Evolutionary conservation across 2,113 vertebrate species (phyloP).

Genomic region (Lucifuga dentata): DNA sequence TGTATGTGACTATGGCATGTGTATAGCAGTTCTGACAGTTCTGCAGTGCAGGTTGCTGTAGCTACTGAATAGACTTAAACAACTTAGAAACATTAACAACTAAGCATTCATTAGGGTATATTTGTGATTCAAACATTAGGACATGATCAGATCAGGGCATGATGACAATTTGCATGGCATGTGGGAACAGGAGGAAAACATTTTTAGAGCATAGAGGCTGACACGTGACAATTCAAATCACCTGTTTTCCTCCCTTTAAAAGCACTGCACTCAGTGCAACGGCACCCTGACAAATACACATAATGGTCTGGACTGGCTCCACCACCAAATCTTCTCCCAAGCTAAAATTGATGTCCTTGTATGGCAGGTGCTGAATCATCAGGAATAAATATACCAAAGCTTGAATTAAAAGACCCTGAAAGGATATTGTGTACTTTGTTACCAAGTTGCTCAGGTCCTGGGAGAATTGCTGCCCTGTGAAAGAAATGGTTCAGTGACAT

Average conservation of each 20-base stretch:
- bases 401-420: slow-evolving; percentile 23
- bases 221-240: too few relatives aligned
- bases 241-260: not conserved
- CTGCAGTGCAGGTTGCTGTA: slow-evolving; percentile 10
- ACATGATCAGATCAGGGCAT: not conserved
- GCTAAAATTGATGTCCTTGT: slow-evolving; percentile 13
- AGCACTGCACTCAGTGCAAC: not conserved
- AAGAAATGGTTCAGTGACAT: not conserved
- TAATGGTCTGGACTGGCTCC: too few relatives aligned
- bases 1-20: too few relatives aligned
- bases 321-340: slow-evolving; percentile 10
- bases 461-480: not conserved
- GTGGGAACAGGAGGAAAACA: not conserved
- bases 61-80: slow-evolving; percentile 13
- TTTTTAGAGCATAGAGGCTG: not conserved
- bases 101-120: slow-evolving; percentile 2
- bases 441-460: not conserved
- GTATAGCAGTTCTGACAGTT: slow-evolving; percentile 11
- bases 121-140: slow-evolving; percentile 6
- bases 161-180: not conserved
- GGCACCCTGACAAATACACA: too few relatives aligned
- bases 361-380: not conserved
- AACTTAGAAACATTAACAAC: not conserved
- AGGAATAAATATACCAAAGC: not conserved
- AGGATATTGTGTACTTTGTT: slow-evolving; percentile 25